Evolutionary conservation across 2,888 invertebrate species (phyloP), one percentile per base, ranked within the genome.

Genomic region (Eupelmus urozonus): DNA sequence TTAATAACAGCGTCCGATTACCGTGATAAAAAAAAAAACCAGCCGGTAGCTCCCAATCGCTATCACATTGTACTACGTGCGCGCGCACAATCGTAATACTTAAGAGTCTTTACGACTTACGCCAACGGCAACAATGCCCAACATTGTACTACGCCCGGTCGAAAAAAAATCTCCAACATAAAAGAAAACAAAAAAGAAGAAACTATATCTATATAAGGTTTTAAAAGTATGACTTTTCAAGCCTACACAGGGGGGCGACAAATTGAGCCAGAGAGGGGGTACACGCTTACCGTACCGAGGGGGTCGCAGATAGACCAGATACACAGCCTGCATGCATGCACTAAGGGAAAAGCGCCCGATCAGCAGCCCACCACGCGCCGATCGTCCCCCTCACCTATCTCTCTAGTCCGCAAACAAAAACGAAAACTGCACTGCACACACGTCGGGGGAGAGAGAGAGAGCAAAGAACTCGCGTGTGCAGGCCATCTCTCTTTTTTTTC

Each of bases 111-210:
- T 76, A 76, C 27, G 67, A 66, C 51, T 69, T 63, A 53, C 62
- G 53, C 23, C 20, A 7, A n/a, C 45, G 13, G 23, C 23, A 76
- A 76, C 69, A 75, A 75, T 80, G 74, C 79, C 70, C 70, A 78
- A 72, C 81, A 80, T 81, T 79, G 82, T 73, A 73, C 75, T 76
- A 80, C 81, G 79, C 81, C 79, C 81, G 81, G 82, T 81, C 69
- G 79, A 79, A 74, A 63, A 59, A 18, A 45, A 45, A 16, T n/a
- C 45, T 16, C 16, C 2, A 45, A 45, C 16, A 73, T 51, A 78
- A 76, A 65, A 57, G 66, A 65, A 73, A 66, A 55, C n/a, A 60
- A 62, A 66, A 57, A 65, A 51, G 20, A 13, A 76, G 70, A 70
- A 81, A 79, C 79, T 45, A 29, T 67, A 29, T 67, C n/a, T n/a